A percentile compares a stretch with the other conserved stretches of the same genome.
Conservation (phyloP, 37 sponge, comb jelly and placozoan species). For the Axinella damicornis region DNA sequence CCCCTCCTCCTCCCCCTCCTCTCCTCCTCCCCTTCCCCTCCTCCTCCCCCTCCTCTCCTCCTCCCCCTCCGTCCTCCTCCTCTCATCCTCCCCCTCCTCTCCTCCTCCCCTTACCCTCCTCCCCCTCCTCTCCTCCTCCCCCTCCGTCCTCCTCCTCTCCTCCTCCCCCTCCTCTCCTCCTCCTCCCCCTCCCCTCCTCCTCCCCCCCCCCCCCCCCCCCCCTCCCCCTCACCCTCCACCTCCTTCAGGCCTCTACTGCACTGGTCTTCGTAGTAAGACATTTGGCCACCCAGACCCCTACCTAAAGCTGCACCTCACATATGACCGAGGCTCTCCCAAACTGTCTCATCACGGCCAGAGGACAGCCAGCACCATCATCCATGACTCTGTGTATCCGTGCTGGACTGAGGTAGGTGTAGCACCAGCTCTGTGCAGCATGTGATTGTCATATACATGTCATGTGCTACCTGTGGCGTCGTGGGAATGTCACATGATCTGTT, state of each 20-base stretch:
- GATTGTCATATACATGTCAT: too few species aligned
- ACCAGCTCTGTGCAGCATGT: too few species aligned
- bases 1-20: too few species aligned
- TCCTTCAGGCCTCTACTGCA: conserved; percentile 15
- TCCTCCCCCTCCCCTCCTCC: conserved; percentile 1
- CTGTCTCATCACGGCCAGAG: conserved; percentile 35
- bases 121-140: neutral
- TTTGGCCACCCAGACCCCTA: conserved; percentile 58
- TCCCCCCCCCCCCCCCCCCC: conserved; percentile 12
- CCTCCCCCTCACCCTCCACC: neutral
- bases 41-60: too few species aligned
- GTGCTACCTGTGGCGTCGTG: too few species aligned
- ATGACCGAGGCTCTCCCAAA: neutral
- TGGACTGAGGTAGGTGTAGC: conserved; percentile 35
- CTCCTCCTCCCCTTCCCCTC: too few species aligned
- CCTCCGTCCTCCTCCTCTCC: too few species aligned
- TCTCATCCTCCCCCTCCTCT: neutral
- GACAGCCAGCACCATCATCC: neutral
- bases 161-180: neutral
- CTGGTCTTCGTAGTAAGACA: conserved; percentile 33
- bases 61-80: too few species aligned
- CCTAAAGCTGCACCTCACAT: conserved; percentile 33
- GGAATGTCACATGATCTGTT: too few species aligned
- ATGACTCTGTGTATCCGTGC: conserved; percentile 5
- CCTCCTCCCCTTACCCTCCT: conserved; percentile 16